Evolutionary conservation across 1,140 invertebrate species (phyloP).

Genomic region (Ganaspis sp.): DNA sequence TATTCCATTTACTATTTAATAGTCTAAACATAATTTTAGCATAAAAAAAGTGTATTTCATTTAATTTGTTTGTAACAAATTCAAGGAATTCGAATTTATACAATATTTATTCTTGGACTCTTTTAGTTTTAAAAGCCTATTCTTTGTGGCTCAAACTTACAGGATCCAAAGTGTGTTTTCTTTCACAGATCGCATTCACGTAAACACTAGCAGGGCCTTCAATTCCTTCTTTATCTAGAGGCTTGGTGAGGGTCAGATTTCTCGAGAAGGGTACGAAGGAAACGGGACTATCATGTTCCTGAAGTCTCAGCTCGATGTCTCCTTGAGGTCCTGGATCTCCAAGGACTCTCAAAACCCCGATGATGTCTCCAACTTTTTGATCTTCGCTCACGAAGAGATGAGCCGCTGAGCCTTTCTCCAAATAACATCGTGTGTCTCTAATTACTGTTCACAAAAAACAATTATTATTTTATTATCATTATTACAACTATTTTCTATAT

Average conservation of each 20-base stretch:
- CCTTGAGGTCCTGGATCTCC: constrained; percentile 85
- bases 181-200: constrained; percentile 89
- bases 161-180: constrained; percentile 87
- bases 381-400: constrained; percentile 94
- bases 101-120: too few species aligned
- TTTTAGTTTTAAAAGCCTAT: too few species aligned
- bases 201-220: constrained; percentile 89
- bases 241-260: constrained; percentile 86
- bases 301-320: constrained; percentile 86
- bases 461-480: too few species aligned
- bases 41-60: too few species aligned
- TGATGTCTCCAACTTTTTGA: constrained; percentile 84
- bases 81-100: too few species aligned
- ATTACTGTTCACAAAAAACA: constrained; percentile 68
- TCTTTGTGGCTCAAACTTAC: too few species aligned
- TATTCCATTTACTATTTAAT: too few species aligned
- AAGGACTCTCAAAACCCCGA: constrained; percentile 86
- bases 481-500: too few species aligned
- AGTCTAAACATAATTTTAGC: too few species aligned
- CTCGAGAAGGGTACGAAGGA: constrained; percentile 85
- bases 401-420: constrained; percentile 92
- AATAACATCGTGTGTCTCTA: constrained; percentile 89
- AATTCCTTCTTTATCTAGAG: constrained; percentile 90
- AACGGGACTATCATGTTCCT: constrained; percentile 88
- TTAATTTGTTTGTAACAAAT: too few species aligned